Percentiles rank a stretch among this genome's conserved stretches.
These are phyloP conservation scores for Phragmatobia fuliginosa DNA, from an alignment of 2,888 invertebrate genomes.

Conservation along the genomic window DNA sequence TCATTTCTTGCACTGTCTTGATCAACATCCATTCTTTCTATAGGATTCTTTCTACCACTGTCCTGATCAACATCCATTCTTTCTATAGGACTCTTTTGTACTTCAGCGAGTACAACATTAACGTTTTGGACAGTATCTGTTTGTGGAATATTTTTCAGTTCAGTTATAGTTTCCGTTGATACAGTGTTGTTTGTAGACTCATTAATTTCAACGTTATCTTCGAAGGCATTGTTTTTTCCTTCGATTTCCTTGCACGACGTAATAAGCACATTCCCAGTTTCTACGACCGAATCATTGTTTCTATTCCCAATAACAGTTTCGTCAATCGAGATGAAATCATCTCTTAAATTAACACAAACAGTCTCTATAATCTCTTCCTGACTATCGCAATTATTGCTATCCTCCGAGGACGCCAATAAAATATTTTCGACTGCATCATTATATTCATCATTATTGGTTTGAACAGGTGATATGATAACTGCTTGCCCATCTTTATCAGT, in stretches of 20 bases:
- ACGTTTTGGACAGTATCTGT: neutral
- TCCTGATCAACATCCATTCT: slow-evolving; percentile 38
- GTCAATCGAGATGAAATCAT: slow-evolving; percentile 61
- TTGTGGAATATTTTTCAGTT: slow-evolving; percentile 2
- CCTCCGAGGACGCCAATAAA: slow-evolving; percentile 69
- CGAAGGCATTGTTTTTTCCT: slow-evolving; percentile 13
- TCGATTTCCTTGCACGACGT: slow-evolving; percentile 3
- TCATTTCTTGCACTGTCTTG: slow-evolving; percentile 18
- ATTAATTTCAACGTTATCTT: slow-evolving; percentile 13
- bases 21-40: slow-evolving; percentile 38
- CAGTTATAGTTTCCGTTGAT: slow-evolving; percentile 1
- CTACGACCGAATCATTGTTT: slow-evolving; percentile 31
- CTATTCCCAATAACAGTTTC: slow-evolving; percentile 52
- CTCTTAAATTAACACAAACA: slow-evolving; percentile 58
- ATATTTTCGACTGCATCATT: slow-evolving; percentile 65
- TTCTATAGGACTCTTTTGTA: slow-evolving; percentile 15
- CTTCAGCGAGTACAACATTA: neutral
- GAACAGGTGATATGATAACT: slow-evolving; percentile 36
- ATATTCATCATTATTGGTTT: slow-evolving; percentile 57
- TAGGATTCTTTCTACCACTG: slow-evolving; percentile 9
- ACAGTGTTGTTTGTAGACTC: neutral
- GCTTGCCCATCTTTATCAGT: slow-evolving; percentile 35
- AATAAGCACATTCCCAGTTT: slow-evolving; percentile 13
- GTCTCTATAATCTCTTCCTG: slow-evolving; percentile 17
- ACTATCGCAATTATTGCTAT: slow-evolving; percentile 16